Percentiles rank a stretch among this genome's conserved stretches.
phyloP scores from a whole-genome alignment of 1,140 invertebrate genomes.

The Babylonia areolata region DNA sequence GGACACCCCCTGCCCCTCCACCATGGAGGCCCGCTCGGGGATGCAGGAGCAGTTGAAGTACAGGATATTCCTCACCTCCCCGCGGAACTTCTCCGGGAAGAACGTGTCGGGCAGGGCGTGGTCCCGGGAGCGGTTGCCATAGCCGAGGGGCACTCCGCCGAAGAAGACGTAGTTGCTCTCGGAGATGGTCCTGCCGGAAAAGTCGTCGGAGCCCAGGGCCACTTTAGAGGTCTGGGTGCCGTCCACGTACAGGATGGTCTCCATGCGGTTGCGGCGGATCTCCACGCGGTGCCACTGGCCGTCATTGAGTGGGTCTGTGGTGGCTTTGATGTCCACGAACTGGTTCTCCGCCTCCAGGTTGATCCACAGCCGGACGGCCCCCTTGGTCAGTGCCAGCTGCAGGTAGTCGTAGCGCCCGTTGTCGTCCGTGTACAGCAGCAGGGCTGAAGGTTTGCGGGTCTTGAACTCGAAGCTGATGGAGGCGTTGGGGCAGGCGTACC shows the following conservation, averaged over 20 bases:
- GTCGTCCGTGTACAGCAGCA: conserved; percentile 73
- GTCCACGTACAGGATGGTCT: conserved; percentile 66
- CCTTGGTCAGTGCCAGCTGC: conserved; percentile 52
- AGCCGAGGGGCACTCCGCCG: conserved; percentile 62
- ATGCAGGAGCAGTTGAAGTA: conserved; percentile 72
- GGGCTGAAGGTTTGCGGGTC: conserved; percentile 48
- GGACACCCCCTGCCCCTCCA: conserved; percentile 50
- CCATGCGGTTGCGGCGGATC: conserved; percentile 66
- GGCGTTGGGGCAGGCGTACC: conserved; percentile 70
- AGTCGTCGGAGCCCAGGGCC: conserved; percentile 64
- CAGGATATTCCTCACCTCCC: conserved; percentile 68
- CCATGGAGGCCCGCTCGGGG: conserved; percentile 57
- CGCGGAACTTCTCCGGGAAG: conserved; percentile 49
- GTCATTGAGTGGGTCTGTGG: conserved; percentile 56
- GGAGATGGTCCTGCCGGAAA: conserved; percentile 53
- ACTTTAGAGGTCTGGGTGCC: conserved; percentile 51
- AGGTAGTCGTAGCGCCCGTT: conserved; percentile 68
- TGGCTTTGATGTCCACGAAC: conserved; percentile 56
- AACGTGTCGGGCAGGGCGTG: conserved; percentile 55
- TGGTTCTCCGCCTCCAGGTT: conserved; percentile 65
- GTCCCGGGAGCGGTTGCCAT: conserved; percentile 42
- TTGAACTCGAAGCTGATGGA: conserved; percentile 71
- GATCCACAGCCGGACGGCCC: conserved; percentile 58
- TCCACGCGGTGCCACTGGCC: conserved; percentile 68
- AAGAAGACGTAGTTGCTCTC: conserved; percentile 65